These are phyloP conservation scores for Villa cingulata DNA, from an alignment of 2,888 invertebrate genomes.

Conservation along the genomic window DNA sequence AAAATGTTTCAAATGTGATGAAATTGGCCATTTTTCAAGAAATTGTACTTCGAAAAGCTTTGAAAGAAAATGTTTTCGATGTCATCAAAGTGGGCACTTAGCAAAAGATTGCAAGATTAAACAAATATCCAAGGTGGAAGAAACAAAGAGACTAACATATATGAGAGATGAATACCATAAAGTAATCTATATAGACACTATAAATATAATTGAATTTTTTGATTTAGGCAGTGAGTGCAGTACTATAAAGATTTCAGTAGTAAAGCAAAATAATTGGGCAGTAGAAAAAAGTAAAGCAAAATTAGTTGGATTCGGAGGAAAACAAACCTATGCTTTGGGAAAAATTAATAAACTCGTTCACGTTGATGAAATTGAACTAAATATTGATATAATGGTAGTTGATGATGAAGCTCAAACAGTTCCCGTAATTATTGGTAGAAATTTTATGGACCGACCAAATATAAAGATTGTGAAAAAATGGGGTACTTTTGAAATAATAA, in stretches of 20 bases:
- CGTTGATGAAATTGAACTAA: too few relatives aligned
- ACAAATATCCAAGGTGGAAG: neutral
- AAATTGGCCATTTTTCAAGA: neutral
- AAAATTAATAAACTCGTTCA: too few relatives aligned
- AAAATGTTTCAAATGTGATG: neutral
- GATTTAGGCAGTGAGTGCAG: conserved; percentile 4
- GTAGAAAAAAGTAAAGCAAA: neutral
- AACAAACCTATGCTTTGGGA: neutral
- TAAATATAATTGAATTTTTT: neutral
- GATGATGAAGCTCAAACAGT: too few relatives aligned
- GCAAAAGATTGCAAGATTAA: neutral
- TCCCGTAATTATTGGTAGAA: too few relatives aligned
- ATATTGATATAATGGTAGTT: too few relatives aligned
- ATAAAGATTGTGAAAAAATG: neutral
- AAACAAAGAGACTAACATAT: neutral
- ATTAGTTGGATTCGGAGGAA: neutral
- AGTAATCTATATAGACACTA: too few relatives aligned
- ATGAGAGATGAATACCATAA: too few relatives aligned
- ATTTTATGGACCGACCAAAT: too few relatives aligned
- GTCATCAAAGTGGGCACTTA: neutral
- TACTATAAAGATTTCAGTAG: too few relatives aligned
- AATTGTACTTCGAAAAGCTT: neutral
- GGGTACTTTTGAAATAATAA: too few relatives aligned
- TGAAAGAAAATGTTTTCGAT: neutral
- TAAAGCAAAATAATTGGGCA: neutral